These are phyloP conservation scores for Pachydiplax longipennis DNA, from an alignment of 2,888 invertebrate genomes.

Conservation along the genomic window DNA sequence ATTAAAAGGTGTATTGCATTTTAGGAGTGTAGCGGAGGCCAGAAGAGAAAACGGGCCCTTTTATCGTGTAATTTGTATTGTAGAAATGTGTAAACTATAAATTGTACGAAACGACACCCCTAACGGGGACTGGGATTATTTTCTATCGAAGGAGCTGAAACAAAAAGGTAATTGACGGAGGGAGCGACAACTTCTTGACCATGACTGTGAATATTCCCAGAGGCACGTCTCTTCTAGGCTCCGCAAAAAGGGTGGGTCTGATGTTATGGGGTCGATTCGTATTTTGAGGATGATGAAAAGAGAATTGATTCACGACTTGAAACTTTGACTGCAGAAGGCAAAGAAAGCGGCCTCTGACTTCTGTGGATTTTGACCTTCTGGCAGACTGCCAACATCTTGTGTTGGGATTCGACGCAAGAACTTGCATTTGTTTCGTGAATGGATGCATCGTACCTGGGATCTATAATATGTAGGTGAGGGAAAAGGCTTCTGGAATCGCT, in stretches of 20 bases:
- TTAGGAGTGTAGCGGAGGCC: background rate
- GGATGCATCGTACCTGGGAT: constrained; percentile 40
- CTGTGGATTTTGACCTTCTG: background rate
- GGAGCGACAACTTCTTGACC: background rate
- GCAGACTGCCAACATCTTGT: background rate
- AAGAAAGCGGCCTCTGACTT: background rate
- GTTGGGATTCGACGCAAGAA: constrained; percentile 7
- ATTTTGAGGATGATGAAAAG: no score
- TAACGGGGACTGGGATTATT: background rate
- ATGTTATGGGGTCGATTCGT: background rate
- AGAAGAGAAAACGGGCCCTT: background rate
- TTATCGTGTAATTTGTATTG: background rate
- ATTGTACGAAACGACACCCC: background rate
- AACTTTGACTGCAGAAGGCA: background rate
- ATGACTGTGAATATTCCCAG: background rate
- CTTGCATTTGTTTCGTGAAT: background rate
- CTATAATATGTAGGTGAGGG: background rate
- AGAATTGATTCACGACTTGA: background rate
- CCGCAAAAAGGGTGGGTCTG: background rate
- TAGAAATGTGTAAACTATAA: background rate
- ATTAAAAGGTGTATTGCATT: background rate
- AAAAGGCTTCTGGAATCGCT: background rate
- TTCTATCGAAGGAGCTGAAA: background rate
- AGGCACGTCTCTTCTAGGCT: background rate
- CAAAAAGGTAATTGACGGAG: background rate